Percentiles rank a stretch among this genome's conserved stretches.
Conservation (phyloP, 2,888 invertebrate genomes). For the Drosophila pullipes region DNA sequence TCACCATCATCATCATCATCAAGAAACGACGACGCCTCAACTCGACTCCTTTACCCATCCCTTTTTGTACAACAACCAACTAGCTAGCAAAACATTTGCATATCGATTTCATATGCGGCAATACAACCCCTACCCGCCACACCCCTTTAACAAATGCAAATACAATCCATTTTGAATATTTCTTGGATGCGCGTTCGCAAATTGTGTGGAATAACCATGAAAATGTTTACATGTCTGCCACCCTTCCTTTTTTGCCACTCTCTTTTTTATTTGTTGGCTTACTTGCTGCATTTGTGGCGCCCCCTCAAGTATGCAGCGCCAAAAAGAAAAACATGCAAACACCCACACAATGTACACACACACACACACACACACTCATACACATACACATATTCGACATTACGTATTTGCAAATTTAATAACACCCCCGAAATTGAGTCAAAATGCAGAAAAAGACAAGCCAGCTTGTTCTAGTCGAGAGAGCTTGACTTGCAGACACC, state of each 20-base stretch:
- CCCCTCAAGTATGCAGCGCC: constrained; percentile 53
- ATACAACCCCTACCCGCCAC: constrained; percentile 9
- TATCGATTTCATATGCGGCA: constrained; percentile 78
- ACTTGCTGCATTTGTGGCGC: constrained; percentile 52
- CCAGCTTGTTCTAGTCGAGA: neutral
- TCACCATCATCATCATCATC: constrained; percentile 70
- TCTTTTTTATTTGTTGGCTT: constrained; percentile 2
- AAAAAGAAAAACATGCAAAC: constrained; percentile 19
- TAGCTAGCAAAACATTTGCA: constrained; percentile 71
- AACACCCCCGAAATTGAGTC: constrained; percentile 33
- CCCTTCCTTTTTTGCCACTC: neutral
- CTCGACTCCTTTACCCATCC: neutral
- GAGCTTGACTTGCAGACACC: neutral
- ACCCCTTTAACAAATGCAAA: constrained; percentile 46
- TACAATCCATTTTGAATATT: constrained; percentile 67
- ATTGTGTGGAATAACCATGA: constrained; percentile 75
- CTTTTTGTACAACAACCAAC: constrained; percentile 21
- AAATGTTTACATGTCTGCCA: constrained; percentile 67
- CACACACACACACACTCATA: neutral
- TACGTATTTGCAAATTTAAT: constrained; percentile 73
- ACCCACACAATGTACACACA: neutral
- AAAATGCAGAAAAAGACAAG: neutral
- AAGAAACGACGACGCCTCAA: constrained; percentile 16
- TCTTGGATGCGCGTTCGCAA: constrained; percentile 51
- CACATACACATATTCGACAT: constrained; percentile 47